These are phyloP conservation scores for Bellardia pandia DNA, from an alignment of 2,888 invertebrate genomes.

Conservation along the genomic window DNA sequence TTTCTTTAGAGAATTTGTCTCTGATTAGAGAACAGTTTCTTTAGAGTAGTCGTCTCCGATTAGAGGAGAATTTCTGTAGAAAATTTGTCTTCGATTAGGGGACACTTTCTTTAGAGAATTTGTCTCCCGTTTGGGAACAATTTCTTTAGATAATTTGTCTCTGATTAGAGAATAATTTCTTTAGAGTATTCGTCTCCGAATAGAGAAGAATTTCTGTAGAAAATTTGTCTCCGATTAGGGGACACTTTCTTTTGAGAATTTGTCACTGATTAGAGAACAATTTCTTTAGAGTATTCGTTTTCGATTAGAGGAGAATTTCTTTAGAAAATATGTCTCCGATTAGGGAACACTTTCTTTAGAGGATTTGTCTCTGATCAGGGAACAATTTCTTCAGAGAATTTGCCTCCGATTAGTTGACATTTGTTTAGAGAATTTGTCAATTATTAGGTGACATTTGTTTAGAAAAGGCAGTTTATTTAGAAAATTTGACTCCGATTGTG, in stretches of 20 bases:
- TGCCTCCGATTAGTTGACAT: no score
- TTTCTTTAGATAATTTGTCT: background rate
- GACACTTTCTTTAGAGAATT: background rate
- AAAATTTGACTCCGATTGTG: background rate
- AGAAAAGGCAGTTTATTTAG: background rate
- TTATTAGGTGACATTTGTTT: no score
- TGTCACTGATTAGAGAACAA: background rate
- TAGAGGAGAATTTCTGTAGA: no score
- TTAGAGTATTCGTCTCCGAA: background rate
- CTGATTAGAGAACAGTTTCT: background rate
- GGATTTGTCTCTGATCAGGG: background rate
- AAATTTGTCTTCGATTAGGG: background rate
- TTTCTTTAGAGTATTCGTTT: background rate
- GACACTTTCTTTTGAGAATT: background rate
- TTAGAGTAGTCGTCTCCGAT: background rate
- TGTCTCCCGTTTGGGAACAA: background rate
- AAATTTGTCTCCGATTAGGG: background rate
- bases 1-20: background rate
- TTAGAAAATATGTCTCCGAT: background rate
- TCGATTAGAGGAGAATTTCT: background rate
- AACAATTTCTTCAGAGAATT: background rate
- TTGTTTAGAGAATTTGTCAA: no score
- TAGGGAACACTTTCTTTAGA: no score
- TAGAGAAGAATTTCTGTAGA: no score
- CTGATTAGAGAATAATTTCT: background rate